These are phyloP conservation scores for Furcula furcula DNA, from an alignment of 2,888 invertebrate species.

Conservation along the genomic window DNA sequence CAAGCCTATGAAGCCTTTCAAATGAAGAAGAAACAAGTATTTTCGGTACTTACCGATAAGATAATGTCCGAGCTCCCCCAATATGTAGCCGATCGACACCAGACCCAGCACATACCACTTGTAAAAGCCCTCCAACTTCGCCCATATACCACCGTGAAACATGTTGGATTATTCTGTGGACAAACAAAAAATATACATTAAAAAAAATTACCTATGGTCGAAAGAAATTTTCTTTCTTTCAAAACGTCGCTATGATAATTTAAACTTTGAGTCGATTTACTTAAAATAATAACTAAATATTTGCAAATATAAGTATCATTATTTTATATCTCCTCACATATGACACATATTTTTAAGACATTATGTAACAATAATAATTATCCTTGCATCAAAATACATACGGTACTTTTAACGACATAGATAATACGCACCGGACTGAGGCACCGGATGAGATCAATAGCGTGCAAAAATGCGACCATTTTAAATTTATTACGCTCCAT, in stretches of 20 bases:
- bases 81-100: slow-evolving; percentile 91
- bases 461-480: slow-evolving; percentile 6
- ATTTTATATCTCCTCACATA: too few species aligned
- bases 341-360: too few species aligned
- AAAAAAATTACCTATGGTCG: too few species aligned
- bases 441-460: slow-evolving; percentile 30
- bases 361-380: too few species aligned
- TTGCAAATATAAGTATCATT: too few species aligned
- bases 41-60: slow-evolving; percentile 86
- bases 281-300: too few species aligned
- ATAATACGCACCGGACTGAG: slow-evolving; percentile 1
- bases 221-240: too few species aligned
- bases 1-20: too few species aligned
- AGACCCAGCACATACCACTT: slow-evolving; percentile 90
- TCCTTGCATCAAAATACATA: too few species aligned
- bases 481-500: slow-evolving; percentile 9
- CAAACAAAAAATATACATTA: slow-evolving; percentile 10
- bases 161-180: slow-evolving; percentile 53
- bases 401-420: background rate
- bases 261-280: too few species aligned
- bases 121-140: slow-evolving; percentile 86
- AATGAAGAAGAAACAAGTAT: too few species aligned
- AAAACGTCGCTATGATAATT: too few species aligned
- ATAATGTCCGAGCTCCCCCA: slow-evolving; percentile 94
- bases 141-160: slow-evolving; percentile 71